Evolutionary conservation across 2,113 vertebrate genomes (phyloP), one percentile per base, ranked within the genome.

Genomic region (Caranx melampygus): DNA sequence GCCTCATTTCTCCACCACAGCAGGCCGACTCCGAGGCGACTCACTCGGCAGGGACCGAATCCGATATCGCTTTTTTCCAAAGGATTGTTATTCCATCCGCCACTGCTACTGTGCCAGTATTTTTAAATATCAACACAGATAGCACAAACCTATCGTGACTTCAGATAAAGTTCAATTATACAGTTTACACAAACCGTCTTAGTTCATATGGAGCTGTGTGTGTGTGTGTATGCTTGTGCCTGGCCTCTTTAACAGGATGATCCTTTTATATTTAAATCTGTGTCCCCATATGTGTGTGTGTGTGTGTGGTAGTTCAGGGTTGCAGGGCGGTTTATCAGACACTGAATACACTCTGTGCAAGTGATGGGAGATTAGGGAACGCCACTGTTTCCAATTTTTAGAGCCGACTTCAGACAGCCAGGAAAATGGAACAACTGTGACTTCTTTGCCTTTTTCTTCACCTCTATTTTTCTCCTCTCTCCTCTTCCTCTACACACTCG

Each of bases 351-450:
- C 81, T 88, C 85, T 49, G 87, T 75, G 72, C 62, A 81, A 81
- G 68, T 69, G 92, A 93, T 92, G 84, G 85, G 35, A 93, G 91
- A 93, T 94, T 90, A 93, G 61, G 87, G 85, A 76, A 84, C 67
- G 75, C 91, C 75, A 88, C 92, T 92, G 93, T 92, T 92, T 92
- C 77, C 91, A 92, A 93, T 93, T 92, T 92, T 79, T 82, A 66
- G 55, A 78, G 67, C 62, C 15, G 67, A 78, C 81, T 80, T 92
- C 87, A 89, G 89, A 84, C 82, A 51, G 75, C 42, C 51, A 35
- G 72, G 81, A 65, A 86, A 89, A 91, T 78, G 71, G 86, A 86
- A 83, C 76, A 82, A 88, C 87, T 75, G 81, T 75, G 82, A 78
- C 66, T 72, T 79, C 55, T 61, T 68, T 67, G 59, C 62, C 79